Conservation (phyloP, 2,888 invertebrate species). For the Actias luna region DNA sequence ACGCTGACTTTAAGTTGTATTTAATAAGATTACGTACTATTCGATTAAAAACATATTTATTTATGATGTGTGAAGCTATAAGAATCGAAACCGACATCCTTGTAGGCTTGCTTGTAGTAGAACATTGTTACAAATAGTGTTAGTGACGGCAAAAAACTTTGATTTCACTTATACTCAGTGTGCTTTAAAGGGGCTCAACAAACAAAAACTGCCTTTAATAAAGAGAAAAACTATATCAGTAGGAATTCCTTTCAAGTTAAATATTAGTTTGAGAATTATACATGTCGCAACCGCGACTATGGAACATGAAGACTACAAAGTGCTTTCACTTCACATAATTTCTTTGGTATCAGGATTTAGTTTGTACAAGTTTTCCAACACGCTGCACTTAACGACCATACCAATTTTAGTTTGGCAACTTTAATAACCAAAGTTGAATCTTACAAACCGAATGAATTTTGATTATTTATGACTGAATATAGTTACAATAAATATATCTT, state of each 20-base stretch:
- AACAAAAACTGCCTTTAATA: no score
- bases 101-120: no score
- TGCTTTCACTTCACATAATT: not conserved
- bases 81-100: no score
- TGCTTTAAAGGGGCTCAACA: no score
- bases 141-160: no score
- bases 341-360: not conserved
- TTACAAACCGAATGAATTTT: not conserved
- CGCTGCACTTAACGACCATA: not conserved
- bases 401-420: not conserved
- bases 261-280: not conserved
- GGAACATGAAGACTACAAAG: not conserved
- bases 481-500: not conserved
- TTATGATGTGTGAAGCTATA: not conserved
- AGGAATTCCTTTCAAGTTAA: not conserved
- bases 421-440: not conserved
- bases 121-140: no score
- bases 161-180: no score
- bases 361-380: not conserved
- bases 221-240: no score
- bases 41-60: not conserved
- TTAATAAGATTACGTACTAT: not conserved
- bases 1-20: not conserved
- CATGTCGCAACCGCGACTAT: not conserved
- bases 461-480: not conserved